These are phyloP conservation scores for Drosophila pectinifera DNA, from an alignment of 1,140 invertebrate genomes.

Conservation along the genomic window DNA sequence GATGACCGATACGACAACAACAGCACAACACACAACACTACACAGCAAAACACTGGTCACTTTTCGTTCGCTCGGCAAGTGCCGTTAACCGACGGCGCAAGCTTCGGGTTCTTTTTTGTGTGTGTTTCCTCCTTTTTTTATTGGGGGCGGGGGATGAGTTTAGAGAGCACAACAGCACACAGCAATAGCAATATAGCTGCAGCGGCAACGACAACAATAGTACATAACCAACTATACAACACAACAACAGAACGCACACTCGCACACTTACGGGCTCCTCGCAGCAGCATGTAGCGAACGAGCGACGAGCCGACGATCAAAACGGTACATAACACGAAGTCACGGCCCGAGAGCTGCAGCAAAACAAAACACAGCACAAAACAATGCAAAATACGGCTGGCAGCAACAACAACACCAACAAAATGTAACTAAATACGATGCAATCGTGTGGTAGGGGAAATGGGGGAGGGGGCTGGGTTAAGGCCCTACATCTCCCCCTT, in stretches of 20 bases:
- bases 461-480: constrained; percentile 1
- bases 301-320: constrained; percentile 76
- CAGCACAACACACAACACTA: constrained; percentile 53
- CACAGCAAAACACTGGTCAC: constrained; percentile 56
- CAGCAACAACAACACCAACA: constrained; percentile 57
- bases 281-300: constrained; percentile 49
- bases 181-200: constrained; percentile 59
- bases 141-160: constrained; percentile 45
- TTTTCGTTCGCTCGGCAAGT: constrained; percentile 34
- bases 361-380: constrained; percentile 84
- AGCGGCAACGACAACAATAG: constrained; percentile 56
- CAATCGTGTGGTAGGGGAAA: constrained; percentile 33
- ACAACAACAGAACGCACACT: constrained; percentile 58
- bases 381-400: constrained; percentile 80
- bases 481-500: constrained; percentile 23
- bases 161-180: constrained; percentile 62
- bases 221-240: constrained; percentile 61
- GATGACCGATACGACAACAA: constrained; percentile 38
- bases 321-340: constrained; percentile 79
- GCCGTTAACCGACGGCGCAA: constrained; percentile 61
- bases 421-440: constrained; percentile 82
- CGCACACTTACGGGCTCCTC: constrained; percentile 36
- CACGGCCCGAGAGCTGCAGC: constrained; percentile 79
- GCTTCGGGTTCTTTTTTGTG: constrained; percentile 24
- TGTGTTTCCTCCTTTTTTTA: constrained; percentile 19